phyloP scores from a whole-genome alignment of 2,113 vertebrate genomes.

The Colaptes auratus region DNA sequence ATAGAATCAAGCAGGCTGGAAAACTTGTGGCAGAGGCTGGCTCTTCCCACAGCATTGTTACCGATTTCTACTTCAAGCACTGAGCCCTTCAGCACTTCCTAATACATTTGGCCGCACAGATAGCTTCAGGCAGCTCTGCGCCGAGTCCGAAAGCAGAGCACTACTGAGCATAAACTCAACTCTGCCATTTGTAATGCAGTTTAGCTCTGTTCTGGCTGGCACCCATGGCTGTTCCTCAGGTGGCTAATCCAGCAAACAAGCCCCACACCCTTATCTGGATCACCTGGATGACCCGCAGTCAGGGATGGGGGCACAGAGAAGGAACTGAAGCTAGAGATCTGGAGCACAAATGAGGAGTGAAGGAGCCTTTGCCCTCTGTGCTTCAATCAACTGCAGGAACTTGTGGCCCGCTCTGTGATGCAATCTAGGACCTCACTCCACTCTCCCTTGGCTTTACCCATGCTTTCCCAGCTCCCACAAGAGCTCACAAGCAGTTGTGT shows the following conservation, averaged over 20 bases:
- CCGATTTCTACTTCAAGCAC: not conserved
- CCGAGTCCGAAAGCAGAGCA: not conserved
- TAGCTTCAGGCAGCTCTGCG: not conserved
- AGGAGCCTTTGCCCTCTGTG: not conserved
- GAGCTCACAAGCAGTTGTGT: not conserved
- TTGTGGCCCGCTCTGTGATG: not conserved
- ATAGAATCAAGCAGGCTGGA: too few species aligned
- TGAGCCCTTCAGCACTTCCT: not conserved
- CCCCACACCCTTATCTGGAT: not conserved
- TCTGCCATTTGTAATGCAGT: not conserved
- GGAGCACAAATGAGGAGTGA: not conserved
- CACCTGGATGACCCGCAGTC: not conserved
- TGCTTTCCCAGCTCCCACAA: not conserved
- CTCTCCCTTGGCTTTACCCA: not conserved
- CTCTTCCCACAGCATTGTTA: not conserved
- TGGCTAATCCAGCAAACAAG: not conserved
- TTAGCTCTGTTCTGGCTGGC: not conserved
- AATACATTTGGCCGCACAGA: not conserved
- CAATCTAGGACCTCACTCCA: not conserved
- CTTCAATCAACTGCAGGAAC: fast-evolving
- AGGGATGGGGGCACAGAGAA: not conserved
- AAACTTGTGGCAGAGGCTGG: not conserved
- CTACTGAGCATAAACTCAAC: not conserved
- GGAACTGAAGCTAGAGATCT: not conserved
- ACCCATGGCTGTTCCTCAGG: not conserved